A percentile compares a stretch with the other conserved stretches of the same genome.
These are phyloP conservation scores for Clitarchus hookeri DNA, from an alignment of 2,888 invertebrate genomes.

Conservation along the genomic window DNA sequence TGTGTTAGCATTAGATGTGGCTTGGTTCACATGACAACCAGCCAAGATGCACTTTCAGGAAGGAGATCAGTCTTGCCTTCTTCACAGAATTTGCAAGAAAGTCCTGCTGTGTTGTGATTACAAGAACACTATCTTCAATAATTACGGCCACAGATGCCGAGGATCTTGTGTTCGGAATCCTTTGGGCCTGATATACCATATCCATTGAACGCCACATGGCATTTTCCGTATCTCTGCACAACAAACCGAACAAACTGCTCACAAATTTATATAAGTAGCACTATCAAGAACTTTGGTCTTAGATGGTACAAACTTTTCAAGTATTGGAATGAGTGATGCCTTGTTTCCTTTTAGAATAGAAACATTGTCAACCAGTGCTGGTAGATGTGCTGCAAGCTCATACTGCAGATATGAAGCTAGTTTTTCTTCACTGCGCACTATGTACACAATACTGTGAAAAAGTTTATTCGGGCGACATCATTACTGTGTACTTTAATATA, in stretches of 20 bases:
- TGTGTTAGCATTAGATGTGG: conserved; percentile 27
- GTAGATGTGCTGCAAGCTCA: no score
- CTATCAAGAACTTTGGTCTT: background rate
- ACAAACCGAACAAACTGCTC: no score
- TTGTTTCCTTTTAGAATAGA: no score
- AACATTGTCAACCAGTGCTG: no score
- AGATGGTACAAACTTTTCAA: no score
- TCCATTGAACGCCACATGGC: background rate
- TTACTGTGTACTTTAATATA: no score
- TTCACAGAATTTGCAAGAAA: conserved; percentile 27
- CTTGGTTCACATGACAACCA: conserved; percentile 24
- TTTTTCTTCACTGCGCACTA: no score
- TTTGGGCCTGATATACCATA: background rate
- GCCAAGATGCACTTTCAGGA: conserved; percentile 20
- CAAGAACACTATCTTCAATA: background rate
- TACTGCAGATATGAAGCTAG: no score
- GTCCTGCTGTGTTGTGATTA: conserved; percentile 20
- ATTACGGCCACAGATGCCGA: background rate
- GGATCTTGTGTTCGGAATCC: background rate
- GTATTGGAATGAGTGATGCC: no score
- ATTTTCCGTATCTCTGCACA: background rate
- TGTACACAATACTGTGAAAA: no score
- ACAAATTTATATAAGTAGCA: background rate
- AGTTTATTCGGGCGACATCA: no score
- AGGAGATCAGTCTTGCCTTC: background rate